Conservation (phyloP, 2,113 vertebrate genomes). For the Burhinus bistriatus region DNA sequence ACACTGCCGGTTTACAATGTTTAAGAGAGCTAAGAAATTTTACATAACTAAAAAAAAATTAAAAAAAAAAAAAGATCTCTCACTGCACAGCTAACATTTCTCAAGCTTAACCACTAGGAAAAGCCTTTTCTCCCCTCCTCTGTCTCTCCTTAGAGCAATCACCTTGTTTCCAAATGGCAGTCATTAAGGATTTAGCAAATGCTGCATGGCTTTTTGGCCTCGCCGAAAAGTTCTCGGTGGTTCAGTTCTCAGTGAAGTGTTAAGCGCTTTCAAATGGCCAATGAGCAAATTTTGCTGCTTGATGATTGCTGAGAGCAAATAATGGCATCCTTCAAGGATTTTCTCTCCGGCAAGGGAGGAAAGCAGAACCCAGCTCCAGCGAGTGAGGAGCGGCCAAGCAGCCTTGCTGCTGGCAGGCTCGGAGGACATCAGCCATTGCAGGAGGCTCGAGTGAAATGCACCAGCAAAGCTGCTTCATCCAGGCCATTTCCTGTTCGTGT, state of each 20-base stretch:
- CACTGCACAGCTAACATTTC: neutral
- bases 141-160: neutral
- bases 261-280: neutral
- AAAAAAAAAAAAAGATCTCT: neutral
- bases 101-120: neutral
- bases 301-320: neutral
- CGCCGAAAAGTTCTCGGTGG: too few relatives aligned
- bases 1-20: neutral
- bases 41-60: neutral
- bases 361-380: neutral
- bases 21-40: neutral
- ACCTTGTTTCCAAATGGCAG: conserved; percentile 33
- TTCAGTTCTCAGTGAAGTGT: neutral
- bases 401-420: rapidly evolving
- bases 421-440: neutral
- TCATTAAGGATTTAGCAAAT: neutral
- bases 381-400: neutral
- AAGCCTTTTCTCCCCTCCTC: neutral
- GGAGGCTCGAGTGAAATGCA: neutral
- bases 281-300: neutral
- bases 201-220: neutral
- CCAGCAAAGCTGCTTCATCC: neutral
- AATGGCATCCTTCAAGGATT: neutral
- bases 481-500: neutral
- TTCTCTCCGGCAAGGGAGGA: neutral